Percentiles rank a stretch among this genome's conserved stretches.
Conservation (phyloP, 2,797 vertebrate genomes). For the Zonotrichia albicollis region DNA sequence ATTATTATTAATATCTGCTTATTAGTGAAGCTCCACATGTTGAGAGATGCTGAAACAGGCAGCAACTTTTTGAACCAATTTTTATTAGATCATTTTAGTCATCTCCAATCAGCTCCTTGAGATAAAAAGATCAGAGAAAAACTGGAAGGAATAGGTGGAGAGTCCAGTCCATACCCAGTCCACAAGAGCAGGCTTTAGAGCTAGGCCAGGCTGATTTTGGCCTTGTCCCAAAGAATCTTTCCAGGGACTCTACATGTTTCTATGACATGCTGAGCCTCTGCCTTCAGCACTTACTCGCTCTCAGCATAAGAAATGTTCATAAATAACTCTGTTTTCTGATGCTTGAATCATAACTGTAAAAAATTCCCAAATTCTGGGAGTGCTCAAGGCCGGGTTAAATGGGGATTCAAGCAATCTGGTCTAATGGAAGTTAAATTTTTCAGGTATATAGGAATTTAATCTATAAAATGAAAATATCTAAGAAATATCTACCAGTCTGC, state of each 20-base stretch:
- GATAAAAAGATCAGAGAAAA: background rate
- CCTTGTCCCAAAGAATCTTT: background rate
- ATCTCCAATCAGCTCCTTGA: accelerated
- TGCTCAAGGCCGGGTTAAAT: background rate
- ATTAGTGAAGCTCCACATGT: background rate
- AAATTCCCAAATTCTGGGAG: background rate
- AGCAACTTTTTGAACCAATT: background rate
- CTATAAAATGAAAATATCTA: background rate
- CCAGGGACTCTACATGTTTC: background rate
- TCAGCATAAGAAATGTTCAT: background rate
- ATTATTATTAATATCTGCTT: background rate
- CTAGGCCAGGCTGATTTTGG: background rate
- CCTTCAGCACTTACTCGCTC: background rate
- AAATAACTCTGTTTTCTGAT: background rate
- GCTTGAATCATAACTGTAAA: background rate
- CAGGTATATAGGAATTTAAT: background rate
- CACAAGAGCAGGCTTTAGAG: background rate
- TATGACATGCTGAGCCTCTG: background rate
- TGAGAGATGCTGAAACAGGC: background rate
- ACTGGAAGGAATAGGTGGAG: background rate
- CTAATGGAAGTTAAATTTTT: background rate
- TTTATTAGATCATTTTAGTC: background rate
- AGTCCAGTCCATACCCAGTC: background rate
- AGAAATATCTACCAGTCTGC: background rate
- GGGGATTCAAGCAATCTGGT: background rate